phyloP scores from a whole-genome alignment of 2,888 invertebrate genomes.

The Gastrophysa polygoni region DNA sequence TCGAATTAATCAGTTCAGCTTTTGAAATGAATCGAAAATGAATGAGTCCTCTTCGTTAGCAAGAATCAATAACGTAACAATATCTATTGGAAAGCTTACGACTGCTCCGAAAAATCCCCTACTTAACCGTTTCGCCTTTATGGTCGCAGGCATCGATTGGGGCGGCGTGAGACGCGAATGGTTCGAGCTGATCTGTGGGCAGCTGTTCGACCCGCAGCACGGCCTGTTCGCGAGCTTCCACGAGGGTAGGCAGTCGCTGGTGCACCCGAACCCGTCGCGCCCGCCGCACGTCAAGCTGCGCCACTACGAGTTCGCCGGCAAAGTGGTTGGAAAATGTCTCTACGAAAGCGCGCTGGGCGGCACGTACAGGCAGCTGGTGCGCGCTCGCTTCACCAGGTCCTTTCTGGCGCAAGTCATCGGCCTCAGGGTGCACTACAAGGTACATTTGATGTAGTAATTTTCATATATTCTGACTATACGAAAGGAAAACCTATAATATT shows the following conservation, averaged over 20 bases:
- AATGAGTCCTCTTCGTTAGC: too few relatives aligned
- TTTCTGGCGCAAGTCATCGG: slow-evolving; percentile 95
- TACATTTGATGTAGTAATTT: slow-evolving; percentile 49
- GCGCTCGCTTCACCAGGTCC: slow-evolving; percentile 88
- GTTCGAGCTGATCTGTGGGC: slow-evolving; percentile 89
- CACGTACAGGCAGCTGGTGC: slow-evolving; percentile 85
- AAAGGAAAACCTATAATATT: too few relatives aligned
- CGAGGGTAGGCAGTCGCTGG: slow-evolving; percentile 84
- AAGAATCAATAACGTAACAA: too few relatives aligned
- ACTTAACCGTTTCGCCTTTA: too few relatives aligned
- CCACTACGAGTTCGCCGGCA: slow-evolving; percentile 92
- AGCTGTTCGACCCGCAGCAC: slow-evolving; percentile 83
- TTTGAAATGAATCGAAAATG: too few relatives aligned
- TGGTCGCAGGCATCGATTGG: slow-evolving; percentile 95
- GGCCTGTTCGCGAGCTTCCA: slow-evolving; percentile 86
- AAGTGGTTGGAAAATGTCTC: slow-evolving; percentile 92
- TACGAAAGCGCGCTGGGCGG: slow-evolving; percentile 93
- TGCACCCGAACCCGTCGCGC: slow-evolving; percentile 87
- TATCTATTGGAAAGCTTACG: too few relatives aligned
- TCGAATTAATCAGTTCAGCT: too few relatives aligned
- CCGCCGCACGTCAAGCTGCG: slow-evolving; percentile 80
- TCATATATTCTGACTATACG: too few relatives aligned
- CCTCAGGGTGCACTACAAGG: slow-evolving; percentile 90
- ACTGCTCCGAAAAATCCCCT: too few relatives aligned
- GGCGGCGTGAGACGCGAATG: slow-evolving; percentile 93